Base-by-base conservation (phyloP, 2,113 vertebrate genomes). In the Syrmaticus mikado region DNA sequence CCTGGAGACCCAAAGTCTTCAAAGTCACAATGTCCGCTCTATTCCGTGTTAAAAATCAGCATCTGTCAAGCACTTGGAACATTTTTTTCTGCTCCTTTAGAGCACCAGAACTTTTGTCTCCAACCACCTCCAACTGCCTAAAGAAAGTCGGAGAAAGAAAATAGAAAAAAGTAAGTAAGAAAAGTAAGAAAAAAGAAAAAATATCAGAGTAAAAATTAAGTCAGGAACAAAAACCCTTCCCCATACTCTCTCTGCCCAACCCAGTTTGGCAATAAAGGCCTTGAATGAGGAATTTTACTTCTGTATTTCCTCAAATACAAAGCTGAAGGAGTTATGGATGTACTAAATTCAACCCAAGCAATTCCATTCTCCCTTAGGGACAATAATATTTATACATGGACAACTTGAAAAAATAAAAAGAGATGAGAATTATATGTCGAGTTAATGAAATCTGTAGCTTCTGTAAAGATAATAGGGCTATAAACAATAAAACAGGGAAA, bases 391-490 rank as follows among this genome's bases (percentile, higher is more conserved):
- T 94, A 67, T 46, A 87, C 57, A 78, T 19, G 89, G 74, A 67
- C 34, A 90, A 20, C 77, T 84, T 88, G 61, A 91, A 95, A 89
- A 92, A 77, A 53, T 76, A 78, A 78, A 71, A 85, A 45, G 83
- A 85, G 27, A 48, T 75, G 86, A 89, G 24, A 43, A 46, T 92
- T 89, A 21, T 38, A 75, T 40, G 19, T 43, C 0, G 2, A 90
- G 74, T 93, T 93, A 95, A 92, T 88, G 80, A 92, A 93, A 93
- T 81, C 77, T 46, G 32, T 87, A 66, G 58, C 65, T 85, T 94
- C 41, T 81, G 27, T 58, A 92, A 89, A 91, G 64, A 77, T 82
- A 77, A 93, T 67, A 75, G 57, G 22, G 14, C 52, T 75, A 57
- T 30, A 84, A 85, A 89, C 50, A 93, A 86, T 84, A 96, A 86